These are phyloP conservation scores for Choloepus hoffmanni DNA, from an alignment of 2,113 vertebrate species.

Conservation along the genomic window DNA sequence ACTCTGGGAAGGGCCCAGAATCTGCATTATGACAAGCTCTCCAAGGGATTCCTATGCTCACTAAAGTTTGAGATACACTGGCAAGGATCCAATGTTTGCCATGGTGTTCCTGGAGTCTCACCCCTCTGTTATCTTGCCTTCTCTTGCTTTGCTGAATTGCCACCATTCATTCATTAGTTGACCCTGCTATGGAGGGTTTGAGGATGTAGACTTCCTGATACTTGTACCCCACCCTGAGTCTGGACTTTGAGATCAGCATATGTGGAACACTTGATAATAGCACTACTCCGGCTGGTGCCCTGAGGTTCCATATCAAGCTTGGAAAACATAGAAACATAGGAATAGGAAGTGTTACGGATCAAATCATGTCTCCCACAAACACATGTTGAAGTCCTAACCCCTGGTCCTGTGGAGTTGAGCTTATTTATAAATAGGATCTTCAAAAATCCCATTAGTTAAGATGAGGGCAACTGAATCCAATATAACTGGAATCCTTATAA, in stretches of 20 bases:
- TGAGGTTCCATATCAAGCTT: not conserved
- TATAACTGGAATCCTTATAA: too few relatives aligned
- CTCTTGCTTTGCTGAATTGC: constrained; percentile 7
- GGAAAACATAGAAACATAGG: not conserved
- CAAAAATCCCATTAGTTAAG: too few relatives aligned
- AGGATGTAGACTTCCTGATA: not conserved
- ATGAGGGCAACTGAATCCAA: too few relatives aligned
- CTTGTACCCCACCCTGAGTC: not conserved
- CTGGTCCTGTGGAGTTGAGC: too few relatives aligned
- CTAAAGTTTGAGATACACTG: not conserved
- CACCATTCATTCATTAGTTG: not conserved
- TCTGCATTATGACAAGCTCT: not conserved
- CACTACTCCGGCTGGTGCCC: not conserved
- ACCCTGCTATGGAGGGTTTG: not conserved
- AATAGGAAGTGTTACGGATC: not conserved
- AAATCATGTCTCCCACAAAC: too few relatives aligned
- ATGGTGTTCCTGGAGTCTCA: not conserved
- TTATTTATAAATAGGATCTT: too few relatives aligned
- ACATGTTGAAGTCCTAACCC: too few relatives aligned
- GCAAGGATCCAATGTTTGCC: not conserved
- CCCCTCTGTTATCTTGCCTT: not conserved
- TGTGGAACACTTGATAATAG: not conserved
- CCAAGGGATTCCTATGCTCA: not conserved
- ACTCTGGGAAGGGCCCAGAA: not conserved
- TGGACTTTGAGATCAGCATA: not conserved